Base-by-base conservation (phyloP, 2,888 invertebrate genomes). In the Vanessa cardui region DNA sequence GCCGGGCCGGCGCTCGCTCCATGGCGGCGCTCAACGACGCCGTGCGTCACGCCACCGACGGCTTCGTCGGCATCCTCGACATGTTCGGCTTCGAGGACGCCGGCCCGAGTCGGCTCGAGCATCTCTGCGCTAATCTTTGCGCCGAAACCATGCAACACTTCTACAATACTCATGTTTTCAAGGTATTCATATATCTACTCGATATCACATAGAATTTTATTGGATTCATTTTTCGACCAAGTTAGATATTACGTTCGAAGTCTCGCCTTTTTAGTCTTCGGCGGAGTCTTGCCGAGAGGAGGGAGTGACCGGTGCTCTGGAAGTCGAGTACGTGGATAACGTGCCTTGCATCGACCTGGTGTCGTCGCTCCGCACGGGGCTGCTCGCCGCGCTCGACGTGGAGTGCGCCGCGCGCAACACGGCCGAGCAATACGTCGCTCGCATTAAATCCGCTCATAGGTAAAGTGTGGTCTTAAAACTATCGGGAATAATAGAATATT, bases 121-220 rank as follows among this genome's bases (percentile, higher is more conserved):
- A 98, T 85, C 93, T 99, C 69, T 98, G 98, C 90, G 98, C 98
- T 79, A 99, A 99, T 91, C 93, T 99, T 71, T 98, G 98, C 89
- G 98, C 98, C 0, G 99, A 99, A 92, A 98, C 98, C 45, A 98
- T 99, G 97, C 98, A 99, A 87, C 98, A 98, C 88, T 98, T 98
- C 88, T 99, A 98, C 93, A 99, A 98, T 89, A 98, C 98, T 64
- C 98, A 98, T 89, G 98, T 98, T 77, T 98, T 99, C 91, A 98
- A 98, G 88, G 97, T 97, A 26, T 6, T 1, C 2, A 9, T 12
- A 12, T 9, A 39, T 39, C 39, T 0, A 39, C 12, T 39, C 39
- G 3, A 39, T 12, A 9, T 39, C 39, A 9, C 39, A 39, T 39
- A 7, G 8, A 12, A 2, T 9, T 39, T 9, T 4, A 39, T 9